Evolutionary conservation across 2,888 invertebrate genomes (phyloP), one percentile per base, ranked within the genome.

Genomic region (Meiosimyza platycephala): DNA sequence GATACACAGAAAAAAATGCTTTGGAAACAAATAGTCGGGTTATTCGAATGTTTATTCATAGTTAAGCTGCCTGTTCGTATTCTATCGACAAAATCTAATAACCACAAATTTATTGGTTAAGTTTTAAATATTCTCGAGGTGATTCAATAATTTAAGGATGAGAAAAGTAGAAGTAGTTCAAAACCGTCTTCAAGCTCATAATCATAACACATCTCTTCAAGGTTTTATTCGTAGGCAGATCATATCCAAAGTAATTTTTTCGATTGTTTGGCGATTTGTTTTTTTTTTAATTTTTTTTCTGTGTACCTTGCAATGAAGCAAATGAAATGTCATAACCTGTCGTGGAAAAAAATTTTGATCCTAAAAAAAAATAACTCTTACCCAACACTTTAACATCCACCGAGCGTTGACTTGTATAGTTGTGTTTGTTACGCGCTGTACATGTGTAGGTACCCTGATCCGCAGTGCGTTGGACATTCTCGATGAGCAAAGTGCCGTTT

Each of bases 401-500:
- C 65, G 93, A 92, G 72, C 92, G 88, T 76, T 94, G 90, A 12
- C 94, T 93, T 0, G 93, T 92, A 79, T 94, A 92, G 72, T 93
- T 92, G 84, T 94, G 94, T 76, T 94, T 90, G 85, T 95, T 95
- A 73, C 92, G 91, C 0, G 96, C 96, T 70, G 93, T 94, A 85
- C 97, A 97, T 12, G 94, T 94, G 87, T 97, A 97, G 4, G 93
- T 93, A n/a, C 96, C 96, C 52, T 94, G 94, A 84, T 97, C 96
- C 77, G 93, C 93, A 40, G 90, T 90, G 55, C 94, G 90, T 84
- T 95, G 95, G 13, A 96, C 94, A 82, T 94, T 94, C 82, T 94
- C 93, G 69, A 97, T 93, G 51, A 93, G 91, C 69, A 97, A 88
- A 0, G 95, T 95, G 15, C 96, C 96, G 81, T 96, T 95, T 6